These are phyloP conservation scores for Uropetala carovei DNA, from an alignment of 2,888 invertebrate genomes.

Conservation along the genomic window DNA sequence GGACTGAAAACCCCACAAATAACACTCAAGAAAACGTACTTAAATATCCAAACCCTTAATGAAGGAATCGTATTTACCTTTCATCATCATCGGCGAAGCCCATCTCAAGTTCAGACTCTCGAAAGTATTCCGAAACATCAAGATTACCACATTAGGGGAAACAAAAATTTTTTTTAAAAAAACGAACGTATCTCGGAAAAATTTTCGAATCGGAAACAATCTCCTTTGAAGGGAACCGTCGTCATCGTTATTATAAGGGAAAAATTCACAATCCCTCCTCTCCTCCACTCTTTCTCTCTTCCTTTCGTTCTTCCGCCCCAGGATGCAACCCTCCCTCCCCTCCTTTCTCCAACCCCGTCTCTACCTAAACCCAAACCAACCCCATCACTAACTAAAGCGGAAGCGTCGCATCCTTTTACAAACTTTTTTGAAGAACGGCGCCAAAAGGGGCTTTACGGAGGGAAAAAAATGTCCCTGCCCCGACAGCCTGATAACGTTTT, in stretches of 20 bases:
- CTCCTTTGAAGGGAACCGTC: background rate
- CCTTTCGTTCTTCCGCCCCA: background rate
- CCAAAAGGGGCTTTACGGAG: background rate
- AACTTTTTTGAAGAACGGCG: background rate
- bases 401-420: background rate
- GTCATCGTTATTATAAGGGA: no score
- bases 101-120: no score
- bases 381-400: background rate
- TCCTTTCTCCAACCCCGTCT: background rate
- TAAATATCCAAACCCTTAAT: no score
- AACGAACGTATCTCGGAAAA: background rate
- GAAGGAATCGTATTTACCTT: no score
- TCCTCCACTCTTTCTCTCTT: background rate
- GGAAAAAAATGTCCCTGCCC: background rate
- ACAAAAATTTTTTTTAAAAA: no score
- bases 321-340: background rate
- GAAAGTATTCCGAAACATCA: no score
- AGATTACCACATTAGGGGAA: no score
- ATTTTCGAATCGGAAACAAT: background rate
- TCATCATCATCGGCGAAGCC: no score
- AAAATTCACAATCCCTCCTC: background rate
- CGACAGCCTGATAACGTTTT: conserved; percentile 22
- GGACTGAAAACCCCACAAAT: no score
- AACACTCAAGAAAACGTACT: no score
- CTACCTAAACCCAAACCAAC: background rate